Base-by-base conservation (phyloP, 2,888 invertebrate genomes). In the Tribolium freemani region DNA sequence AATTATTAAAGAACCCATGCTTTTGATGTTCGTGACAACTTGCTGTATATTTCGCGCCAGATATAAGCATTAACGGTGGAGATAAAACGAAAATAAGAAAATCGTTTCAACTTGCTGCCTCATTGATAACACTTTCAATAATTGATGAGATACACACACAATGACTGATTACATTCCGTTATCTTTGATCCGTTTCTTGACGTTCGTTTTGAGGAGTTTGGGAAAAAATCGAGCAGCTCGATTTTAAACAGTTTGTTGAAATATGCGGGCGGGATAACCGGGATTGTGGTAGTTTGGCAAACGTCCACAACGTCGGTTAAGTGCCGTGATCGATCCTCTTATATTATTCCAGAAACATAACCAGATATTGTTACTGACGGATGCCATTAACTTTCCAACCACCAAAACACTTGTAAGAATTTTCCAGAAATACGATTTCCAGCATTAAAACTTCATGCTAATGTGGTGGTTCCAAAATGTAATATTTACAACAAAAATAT, bases 1-100 rank as follows among this genome's bases (percentile, higher is more conserved):
- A 75, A 75, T 75, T 73, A 73, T 75, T 75, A 75, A 72, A 70
- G 75, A 68, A 70, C 63, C 67, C 60, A 58, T 50, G 69, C 72
- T 54, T 70, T 68, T 75, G 70, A 75, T 74, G 72, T 72, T 72
- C 58, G 72, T 71, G 74, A 71, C 74, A 71, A 69, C 64, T 69
- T 46, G 48, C 58, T 61, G 54, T 68, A 46, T 71, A 61, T 71
- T 68, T 71, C 51, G 67, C 61, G 51, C 50, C 48, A 66, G 53
- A 64, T 69, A 72, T 68, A 67, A 58, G 46, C 64, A 69, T 69
- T 69, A 57, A 48, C 21, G 53, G 11, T 16, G 8, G 30, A 57
- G 54, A 67, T 60, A 58, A 57, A 57, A 46, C 10, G 51, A 11
- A 54, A 64, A 71, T 50, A 20, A 48, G 44, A 64, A 50, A 64